Conservation (phyloP, 2,113 vertebrate species). For the Colossoma macropomum region DNA sequence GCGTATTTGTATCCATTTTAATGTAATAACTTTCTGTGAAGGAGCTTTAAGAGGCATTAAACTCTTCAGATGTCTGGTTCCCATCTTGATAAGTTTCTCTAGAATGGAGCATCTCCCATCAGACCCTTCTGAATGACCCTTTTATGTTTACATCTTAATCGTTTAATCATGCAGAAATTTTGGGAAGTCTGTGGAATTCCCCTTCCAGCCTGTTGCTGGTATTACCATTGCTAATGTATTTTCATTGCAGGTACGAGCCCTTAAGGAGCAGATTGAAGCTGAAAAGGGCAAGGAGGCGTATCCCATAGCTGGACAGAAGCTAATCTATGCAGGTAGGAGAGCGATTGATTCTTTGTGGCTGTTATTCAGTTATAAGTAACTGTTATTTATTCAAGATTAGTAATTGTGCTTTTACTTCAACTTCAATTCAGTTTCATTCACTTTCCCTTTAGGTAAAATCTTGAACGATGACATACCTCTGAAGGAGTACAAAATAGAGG, state of each 20-base stretch:
- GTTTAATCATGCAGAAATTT: too few relatives aligned
- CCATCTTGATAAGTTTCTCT: too few relatives aligned
- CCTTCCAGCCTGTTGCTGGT: neutral
- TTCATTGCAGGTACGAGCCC: slow-evolving; percentile 69
- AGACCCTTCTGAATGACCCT: too few relatives aligned
- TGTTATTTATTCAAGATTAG: neutral
- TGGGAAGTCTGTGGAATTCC: neutral
- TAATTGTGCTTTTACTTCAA: neutral
- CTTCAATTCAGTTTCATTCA: neutral
- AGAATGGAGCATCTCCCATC: too few relatives aligned
- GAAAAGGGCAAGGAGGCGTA: slow-evolving; percentile 76
- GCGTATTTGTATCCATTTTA: too few relatives aligned
- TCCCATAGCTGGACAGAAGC: slow-evolving; percentile 76
- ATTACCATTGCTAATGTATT: neutral
- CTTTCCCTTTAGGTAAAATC: slow-evolving; percentile 73
- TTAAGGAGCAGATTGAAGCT: slow-evolving; percentile 78
- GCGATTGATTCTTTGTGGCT: neutral
- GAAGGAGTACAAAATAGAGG: slow-evolving; percentile 80
- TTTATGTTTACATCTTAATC: too few relatives aligned
- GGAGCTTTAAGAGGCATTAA: too few relatives aligned
- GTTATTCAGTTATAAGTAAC: slow-evolving; percentile 9
- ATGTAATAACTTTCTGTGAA: too few relatives aligned
- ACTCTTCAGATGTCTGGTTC: too few relatives aligned
- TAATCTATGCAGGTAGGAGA: slow-evolving; percentile 79
- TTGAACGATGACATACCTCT: slow-evolving; percentile 76